Percentiles rank a stretch among this genome's conserved stretches.
These are phyloP conservation scores for Camelus dromedarius DNA, from an alignment of 2,113 vertebrate species.

Conservation along the genomic window DNA sequence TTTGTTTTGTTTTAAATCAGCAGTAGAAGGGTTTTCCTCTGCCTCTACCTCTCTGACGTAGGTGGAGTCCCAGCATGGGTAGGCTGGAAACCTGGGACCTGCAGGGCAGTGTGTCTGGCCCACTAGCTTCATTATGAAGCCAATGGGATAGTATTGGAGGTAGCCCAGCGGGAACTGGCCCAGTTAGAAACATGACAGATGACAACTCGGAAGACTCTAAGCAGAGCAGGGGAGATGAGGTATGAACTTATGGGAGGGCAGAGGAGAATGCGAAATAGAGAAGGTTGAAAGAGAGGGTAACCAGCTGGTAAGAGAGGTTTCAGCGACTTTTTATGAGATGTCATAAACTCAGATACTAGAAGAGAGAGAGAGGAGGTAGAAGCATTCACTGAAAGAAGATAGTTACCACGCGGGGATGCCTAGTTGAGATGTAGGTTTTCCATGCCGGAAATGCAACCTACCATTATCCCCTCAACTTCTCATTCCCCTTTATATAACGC, in stretches of 20 bases:
- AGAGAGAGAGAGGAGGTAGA: neutral
- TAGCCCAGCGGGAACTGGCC: neutral
- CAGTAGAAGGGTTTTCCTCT: neutral
- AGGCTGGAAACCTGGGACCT: neutral
- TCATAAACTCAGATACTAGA: neutral
- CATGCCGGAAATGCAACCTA: neutral
- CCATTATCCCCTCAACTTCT: neutral
- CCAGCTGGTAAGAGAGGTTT: neutral
- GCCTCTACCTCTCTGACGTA: neutral
- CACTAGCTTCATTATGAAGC: neutral
- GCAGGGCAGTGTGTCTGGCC: accelerated
- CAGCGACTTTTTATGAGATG: neutral
- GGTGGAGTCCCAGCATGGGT: accelerated
- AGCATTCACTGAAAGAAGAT: neutral
- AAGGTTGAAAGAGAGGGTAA: neutral
- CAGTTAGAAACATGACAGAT: neutral
- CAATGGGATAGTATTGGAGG: neutral
- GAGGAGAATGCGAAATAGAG: neutral
- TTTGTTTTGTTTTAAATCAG: neutral
- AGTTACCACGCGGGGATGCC: neutral
- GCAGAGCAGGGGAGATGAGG: neutral
- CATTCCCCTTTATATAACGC: neutral
- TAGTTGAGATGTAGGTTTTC: neutral
- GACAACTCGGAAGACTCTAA: neutral
- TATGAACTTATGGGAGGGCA: too few relatives aligned